Evolutionary conservation across 2,797 vertebrate species (phyloP).

Genomic region (Melanogrammus aeglefinus): DNA sequence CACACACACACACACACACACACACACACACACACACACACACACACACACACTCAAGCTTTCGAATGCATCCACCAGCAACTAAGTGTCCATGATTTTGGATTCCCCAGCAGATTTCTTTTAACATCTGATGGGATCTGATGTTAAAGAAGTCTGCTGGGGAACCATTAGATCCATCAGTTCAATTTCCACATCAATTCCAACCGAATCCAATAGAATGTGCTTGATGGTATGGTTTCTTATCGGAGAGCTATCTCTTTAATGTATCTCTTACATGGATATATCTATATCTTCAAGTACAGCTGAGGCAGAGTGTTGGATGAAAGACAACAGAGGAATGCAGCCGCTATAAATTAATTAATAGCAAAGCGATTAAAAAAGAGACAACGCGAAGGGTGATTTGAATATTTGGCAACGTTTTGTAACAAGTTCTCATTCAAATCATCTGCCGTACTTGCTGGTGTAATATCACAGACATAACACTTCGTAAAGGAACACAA

Average conservation of each 20-base stretch:
- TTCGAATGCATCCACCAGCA: neutral
- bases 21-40: neutral
- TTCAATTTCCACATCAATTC: neutral
- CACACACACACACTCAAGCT: neutral
- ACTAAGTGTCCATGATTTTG: neutral
- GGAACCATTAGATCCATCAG: neutral
- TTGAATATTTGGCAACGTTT: neutral
- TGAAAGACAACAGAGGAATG: neutral
- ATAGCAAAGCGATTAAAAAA: neutral
- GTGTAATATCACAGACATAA: neutral
- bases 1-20: slow-evolving; percentile 18
- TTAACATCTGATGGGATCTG: neutral
- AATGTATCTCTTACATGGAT: neutral
- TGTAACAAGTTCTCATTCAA: neutral
- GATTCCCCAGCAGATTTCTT: neutral
- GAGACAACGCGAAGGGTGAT: neutral
- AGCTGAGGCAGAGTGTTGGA: neutral
- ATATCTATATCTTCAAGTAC: neutral
- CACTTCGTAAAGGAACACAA: neutral
- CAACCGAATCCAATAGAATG: neutral
- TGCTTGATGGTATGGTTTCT: neutral
- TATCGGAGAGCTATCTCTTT: neutral
- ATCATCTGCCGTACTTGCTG: neutral
- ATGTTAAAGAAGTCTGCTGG: too few relatives aligned
- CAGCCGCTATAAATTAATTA: neutral